Base-by-base conservation (phyloP, 2,113 vertebrate genomes). In the Podocnemis expansa region DNA sequence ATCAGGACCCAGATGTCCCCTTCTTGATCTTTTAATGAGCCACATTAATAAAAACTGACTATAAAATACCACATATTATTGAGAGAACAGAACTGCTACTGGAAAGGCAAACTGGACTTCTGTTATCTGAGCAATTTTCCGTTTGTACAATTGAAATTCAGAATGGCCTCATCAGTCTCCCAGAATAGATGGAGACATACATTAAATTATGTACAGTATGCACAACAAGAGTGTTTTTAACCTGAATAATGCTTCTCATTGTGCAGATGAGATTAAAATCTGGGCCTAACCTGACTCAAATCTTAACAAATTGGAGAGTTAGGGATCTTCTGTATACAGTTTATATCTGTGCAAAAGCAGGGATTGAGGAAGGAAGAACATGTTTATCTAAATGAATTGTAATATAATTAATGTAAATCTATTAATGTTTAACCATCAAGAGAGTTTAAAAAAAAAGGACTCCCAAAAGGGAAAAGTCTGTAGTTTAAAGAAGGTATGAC, bases 181-280 rank as follows among this genome's bases (percentile, higher is more conserved):
- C 8, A n/a, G 38, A 70, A 19, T 38, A 70, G 19, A 70, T 70
- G 63, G 63, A 38, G 63, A 67, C 58, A 31, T 4, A 19, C 34
- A 67, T 67, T 67, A n/a, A n/a, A 67, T 67, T 67, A 67, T 8
- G 63, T 34, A 67, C 17, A 10, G 34, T n/a, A 67, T n/a, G 4
- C 0, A 73, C 78, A 93, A 82, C 2, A 80, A 56, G 27, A 54
- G 38, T 43, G 10, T n/a, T 92, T 94, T 84, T 82, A 51, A 88
- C 84, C 88, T 63, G 92, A 89, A 67, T 78, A 0, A 73, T 27
- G 51, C 1, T 83, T 6, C 3, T 89, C 43, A 80, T 83, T n/a
- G 47, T 54, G 81, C 16, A 63, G 63, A 49, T 86, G 85, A 93
- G 16, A 96, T 85, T 90, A 82, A 92, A 92, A 76, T 49, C 41